Evolutionary conservation across 2,797 vertebrate species (phyloP), one percentile per base, ranked within the genome.

Genomic region (Leptoclinus maculatus): DNA sequence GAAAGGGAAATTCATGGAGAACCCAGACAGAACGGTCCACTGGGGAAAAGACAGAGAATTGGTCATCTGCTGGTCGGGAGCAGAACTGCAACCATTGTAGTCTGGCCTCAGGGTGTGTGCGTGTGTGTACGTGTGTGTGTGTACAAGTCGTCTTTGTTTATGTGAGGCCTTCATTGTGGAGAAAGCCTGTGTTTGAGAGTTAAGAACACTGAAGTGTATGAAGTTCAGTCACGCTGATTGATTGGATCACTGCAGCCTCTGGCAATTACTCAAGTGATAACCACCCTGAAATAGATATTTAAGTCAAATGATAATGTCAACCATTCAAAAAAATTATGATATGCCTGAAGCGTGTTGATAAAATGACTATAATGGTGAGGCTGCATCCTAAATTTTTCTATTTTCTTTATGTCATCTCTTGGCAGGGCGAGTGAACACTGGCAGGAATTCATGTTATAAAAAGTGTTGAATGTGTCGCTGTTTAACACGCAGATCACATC

Each of bases 1-100:
- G 97, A 95, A 96, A 96, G 85, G 95, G 94, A 96, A 97, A 97
- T 96, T 97, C 96, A 97, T 96, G 95, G 96, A 94, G 94, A 95
- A 94, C 92, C 93, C 94, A 96, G 96, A 95, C 95, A 95, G 95
- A 95, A 91, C 78, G 91, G 93, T 93, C 95, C 93, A 85, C 83
- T 92, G 95, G 95, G 54, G 54, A 71, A 74, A 75, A 80, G 72
- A 79, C 58, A 38, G 82, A 69, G 85, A 78, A 91, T 83, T 63
- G 89, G 93, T 93, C 93, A 93, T 93, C 95, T 95, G 93, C 91
- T 90, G 95, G 94, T 34, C 39, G 79, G 72, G 72, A 84, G 79
- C 60, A 71, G 94, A 95, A 95, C 86, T 95, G 90, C 94, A 95
- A 83, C 76, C 76, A 79, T 81, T 79, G 70, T 82, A 1, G 51